phyloP scores from a whole-genome alignment of 2,113 vertebrate genomes.

The Coturnix japonica region DNA sequence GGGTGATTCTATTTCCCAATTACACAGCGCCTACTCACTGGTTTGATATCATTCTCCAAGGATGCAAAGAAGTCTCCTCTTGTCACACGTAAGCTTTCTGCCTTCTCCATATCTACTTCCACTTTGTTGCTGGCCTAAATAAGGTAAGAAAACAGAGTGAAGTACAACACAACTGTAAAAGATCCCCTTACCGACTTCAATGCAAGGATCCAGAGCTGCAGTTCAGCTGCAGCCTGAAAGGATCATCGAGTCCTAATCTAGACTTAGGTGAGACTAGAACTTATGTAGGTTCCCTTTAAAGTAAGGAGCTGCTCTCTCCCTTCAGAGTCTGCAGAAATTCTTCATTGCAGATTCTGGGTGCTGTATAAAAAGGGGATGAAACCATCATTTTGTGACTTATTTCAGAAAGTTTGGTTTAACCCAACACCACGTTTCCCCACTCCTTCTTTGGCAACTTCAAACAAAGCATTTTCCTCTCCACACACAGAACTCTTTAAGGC shows the following conservation, averaged over 20 bases:
- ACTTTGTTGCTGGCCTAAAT: conserved; percentile 93
- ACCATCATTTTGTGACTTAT: background rate
- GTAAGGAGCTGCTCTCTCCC: background rate
- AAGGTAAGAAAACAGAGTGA: background rate
- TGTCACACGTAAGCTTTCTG: conserved; percentile 88
- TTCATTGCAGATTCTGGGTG: background rate
- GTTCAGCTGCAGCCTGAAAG: background rate
- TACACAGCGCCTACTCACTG: conserved; percentile 79
- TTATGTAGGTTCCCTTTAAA: background rate
- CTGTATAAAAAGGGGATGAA: background rate
- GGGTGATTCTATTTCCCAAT: background rate
- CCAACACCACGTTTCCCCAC: background rate
- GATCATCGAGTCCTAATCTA: too few species aligned
- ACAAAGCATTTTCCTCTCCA: background rate
- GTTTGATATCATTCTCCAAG: conserved; percentile 96
- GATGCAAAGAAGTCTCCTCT: conserved; percentile 90
- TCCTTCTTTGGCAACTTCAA: background rate
- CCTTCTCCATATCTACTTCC: conserved; percentile 95
- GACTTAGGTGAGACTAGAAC: too few species aligned
- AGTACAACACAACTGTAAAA: accelerated
- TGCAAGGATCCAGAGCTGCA: background rate
- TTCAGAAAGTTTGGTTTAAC: background rate
- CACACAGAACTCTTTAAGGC: background rate
- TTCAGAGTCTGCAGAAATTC: background rate
- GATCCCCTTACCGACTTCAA: background rate